These are phyloP conservation scores for Seira sanloemensis DNA, from an alignment of 2,888 invertebrate species.

Conservation along the genomic window DNA sequence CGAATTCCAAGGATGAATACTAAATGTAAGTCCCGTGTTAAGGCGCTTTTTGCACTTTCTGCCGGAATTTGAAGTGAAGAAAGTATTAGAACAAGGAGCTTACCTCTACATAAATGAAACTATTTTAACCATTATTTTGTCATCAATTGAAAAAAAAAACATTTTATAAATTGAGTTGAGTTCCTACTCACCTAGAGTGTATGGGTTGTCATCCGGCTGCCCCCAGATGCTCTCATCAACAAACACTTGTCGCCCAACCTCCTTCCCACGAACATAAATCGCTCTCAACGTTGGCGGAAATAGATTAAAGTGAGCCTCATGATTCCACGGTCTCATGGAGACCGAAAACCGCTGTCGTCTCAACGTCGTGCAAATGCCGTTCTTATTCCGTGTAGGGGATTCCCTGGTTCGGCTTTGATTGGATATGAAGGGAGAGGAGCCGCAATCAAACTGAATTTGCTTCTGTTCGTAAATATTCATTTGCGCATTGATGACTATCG, in stretches of 20 bases:
- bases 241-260: neutral
- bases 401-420: neutral
- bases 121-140: too few species aligned
- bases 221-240: neutral
- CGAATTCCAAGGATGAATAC: neutral
- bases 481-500: too few species aligned
- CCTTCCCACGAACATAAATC: neutral
- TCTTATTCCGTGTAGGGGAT: neutral
- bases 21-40: too few species aligned
- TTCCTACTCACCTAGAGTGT: too few species aligned
- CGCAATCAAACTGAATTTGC: neutral
- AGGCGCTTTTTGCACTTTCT: too few species aligned
- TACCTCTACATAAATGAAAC: too few species aligned
- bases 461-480: neutral
- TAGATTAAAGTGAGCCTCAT: neutral
- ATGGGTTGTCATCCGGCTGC: neutral
- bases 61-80: too few species aligned
- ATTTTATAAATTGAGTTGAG: too few species aligned
- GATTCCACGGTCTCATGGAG: neutral
- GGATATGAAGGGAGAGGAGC: neutral
- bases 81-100: too few species aligned
- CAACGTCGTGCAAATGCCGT: neutral
- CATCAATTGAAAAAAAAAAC: too few species aligned
- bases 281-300: neutral
- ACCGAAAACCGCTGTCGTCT: neutral